Conservation (phyloP, 2,113 vertebrate genomes). For the Cheirogaleus medius region DNA sequence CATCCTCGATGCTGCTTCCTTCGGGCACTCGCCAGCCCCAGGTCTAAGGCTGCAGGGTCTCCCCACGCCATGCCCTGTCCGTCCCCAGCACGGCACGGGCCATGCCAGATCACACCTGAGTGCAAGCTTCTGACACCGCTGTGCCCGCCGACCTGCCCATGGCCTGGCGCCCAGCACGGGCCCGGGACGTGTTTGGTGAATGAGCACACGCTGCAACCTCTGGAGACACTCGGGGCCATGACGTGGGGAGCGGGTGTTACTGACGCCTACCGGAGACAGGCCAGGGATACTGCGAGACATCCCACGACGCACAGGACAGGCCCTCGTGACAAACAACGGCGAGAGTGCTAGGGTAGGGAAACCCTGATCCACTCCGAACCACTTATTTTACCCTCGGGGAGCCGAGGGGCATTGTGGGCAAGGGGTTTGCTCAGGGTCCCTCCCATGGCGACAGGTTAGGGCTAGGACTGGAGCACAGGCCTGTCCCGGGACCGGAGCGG, state of each 20-base stretch:
- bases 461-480: background rate
- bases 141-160: accelerated
- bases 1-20: background rate
- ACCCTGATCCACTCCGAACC: background rate
- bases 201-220: background rate
- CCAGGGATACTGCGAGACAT: background rate
- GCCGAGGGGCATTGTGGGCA: background rate
- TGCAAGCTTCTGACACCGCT: accelerated
- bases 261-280: background rate
- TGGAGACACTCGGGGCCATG: background rate
- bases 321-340: accelerated
- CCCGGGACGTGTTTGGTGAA: background rate
- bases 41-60: accelerated
- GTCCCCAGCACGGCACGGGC: background rate
- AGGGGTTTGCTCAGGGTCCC: background rate
- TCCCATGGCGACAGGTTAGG: background rate
- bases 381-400: background rate
- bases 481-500: background rate
- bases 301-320: accelerated
- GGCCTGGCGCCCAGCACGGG: accelerated
- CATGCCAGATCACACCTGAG: accelerated
- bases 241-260: background rate
- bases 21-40: background rate
- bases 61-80: too few relatives aligned
- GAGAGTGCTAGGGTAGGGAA: too few relatives aligned